Base-by-base conservation (phyloP, 2,888 invertebrate species). In the Candidula unifasciata region DNA sequence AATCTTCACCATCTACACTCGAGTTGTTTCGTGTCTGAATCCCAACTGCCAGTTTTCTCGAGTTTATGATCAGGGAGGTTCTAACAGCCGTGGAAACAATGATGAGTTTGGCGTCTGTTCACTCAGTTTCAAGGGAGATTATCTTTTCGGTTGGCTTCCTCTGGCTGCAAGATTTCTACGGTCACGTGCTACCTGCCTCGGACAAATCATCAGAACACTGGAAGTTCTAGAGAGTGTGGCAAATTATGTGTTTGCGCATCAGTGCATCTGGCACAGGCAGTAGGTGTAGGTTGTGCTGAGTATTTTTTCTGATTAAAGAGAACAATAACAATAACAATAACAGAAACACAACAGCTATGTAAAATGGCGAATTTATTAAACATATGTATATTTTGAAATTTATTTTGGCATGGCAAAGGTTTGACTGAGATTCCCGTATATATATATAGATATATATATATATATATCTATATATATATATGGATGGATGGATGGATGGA, bases 81-180 rank as follows among this genome's bases (percentile, higher is more conserved):
- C 52, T 57, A 69, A 57, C 33, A 44, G 37, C 71, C 16, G 44
- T 16, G 71, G 35, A 1, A 37, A 64, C 30, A 35, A 27, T 82
- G 74, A 82, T 74, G 73, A 74, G 64, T 74, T 82, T 74, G 33
- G 64, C 82, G 64, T 73, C 82, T 82, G 82, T 33, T 60, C 82
- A 30, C 73, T 82, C 82, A 74, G 5, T 82, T 82, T 74, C 71
- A 57, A 27, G 82, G 82, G 37, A 60, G 74, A 73, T 60, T 82
- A 82, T 73, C 60, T 82, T 74, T 64, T 64, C 82, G 82, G 69
- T 82, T 60, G 82, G 82, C 64, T 82, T 64, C 82, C 73, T 37
- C 10, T 74, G 82, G 74, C 82, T 82, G 82, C 60, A 33, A 57
- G 71, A 71, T 54, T 80, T 64, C 66, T 27, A 68, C 35, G 44